Percentiles rank a stretch among this genome's conserved stretches.
phyloP scores from a whole-genome alignment of 2,797 vertebrate species.

The Amblyopsis hoosieri region DNA sequence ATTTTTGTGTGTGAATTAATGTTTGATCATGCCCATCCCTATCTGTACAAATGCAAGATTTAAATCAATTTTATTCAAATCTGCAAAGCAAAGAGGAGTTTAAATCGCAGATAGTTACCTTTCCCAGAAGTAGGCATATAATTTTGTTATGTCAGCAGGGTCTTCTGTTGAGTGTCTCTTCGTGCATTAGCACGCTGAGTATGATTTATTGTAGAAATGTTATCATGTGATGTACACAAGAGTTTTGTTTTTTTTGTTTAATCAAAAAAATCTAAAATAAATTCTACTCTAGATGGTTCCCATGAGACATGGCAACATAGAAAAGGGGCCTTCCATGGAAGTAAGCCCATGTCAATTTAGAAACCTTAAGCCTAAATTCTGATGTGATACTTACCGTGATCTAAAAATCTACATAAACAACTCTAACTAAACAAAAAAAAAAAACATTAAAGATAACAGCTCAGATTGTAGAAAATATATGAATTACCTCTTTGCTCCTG shows the following conservation, averaged over 20 bases:
- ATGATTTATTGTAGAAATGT: constrained; percentile 99
- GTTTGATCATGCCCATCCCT: constrained; percentile 54
- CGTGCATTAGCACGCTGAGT: constrained; percentile 99
- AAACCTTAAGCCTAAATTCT: constrained; percentile 54
- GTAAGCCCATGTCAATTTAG: constrained; percentile 74
- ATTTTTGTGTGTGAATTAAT: constrained; percentile 3
- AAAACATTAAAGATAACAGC: constrained; percentile 55
- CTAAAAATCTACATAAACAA: constrained; percentile 32
- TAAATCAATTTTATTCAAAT: constrained; percentile 68
- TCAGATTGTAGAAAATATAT: constrained; percentile 74
- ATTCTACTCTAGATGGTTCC: constrained; percentile 73
- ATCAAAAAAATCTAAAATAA: constrained; percentile 81
- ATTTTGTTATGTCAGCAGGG: constrained; percentile 99
- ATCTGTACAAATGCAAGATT: constrained; percentile 61
- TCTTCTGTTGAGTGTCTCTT: constrained; percentile 99
- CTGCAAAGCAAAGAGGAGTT: constrained; percentile 92
- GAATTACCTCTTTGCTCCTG: constrained; percentile 99
- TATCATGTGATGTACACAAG: constrained; percentile 99
- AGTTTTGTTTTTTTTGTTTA: constrained; percentile 61
- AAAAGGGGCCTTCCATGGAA: constrained; percentile 44
- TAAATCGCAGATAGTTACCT: constrained; percentile 99
- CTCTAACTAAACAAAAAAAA: constrained; percentile 52
- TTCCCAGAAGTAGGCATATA: constrained; percentile 99
- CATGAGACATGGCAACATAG: constrained; percentile 60
- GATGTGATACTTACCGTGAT: constrained; percentile 90